These are phyloP conservation scores for Drosophila phalerata DNA, from an alignment of 2,888 invertebrate genomes.

Conservation along the genomic window DNA sequence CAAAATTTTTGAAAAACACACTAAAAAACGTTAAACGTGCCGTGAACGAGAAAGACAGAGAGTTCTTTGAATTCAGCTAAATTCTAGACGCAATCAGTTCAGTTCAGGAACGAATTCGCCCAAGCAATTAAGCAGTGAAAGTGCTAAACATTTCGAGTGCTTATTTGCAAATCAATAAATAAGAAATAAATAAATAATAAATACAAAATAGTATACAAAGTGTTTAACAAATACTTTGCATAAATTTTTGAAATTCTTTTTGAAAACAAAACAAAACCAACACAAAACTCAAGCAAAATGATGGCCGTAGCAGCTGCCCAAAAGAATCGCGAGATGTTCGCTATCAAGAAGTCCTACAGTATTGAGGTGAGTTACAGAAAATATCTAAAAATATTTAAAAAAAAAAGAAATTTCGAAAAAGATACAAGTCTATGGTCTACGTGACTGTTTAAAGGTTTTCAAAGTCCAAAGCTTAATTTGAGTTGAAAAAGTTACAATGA, in stretches of 20 bases:
- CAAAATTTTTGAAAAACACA: constrained; percentile 1
- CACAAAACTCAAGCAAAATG: constrained; percentile 85
- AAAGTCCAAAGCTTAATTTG: constrained; percentile 17
- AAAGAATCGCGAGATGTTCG: constrained; percentile 98
- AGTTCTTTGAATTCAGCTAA: constrained; percentile 70
- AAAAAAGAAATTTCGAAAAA: not conserved
- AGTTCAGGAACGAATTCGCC: constrained; percentile 60
- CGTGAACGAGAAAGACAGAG: constrained; percentile 42
- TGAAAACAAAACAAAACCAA: constrained; percentile 63
- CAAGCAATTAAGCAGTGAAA: constrained; percentile 83
- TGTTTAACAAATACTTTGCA: constrained; percentile 68
- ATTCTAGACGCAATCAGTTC: constrained; percentile 80
- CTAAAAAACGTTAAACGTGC: constrained; percentile 42
- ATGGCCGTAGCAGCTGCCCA: constrained; percentile 97
- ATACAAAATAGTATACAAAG: constrained; percentile 76
- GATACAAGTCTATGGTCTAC: constrained; percentile 59
- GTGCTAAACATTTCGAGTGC: constrained; percentile 82
- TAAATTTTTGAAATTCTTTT: constrained; percentile 75
- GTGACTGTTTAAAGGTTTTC: constrained; percentile 68
- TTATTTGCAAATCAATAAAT: constrained; percentile 66
- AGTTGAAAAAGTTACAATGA: constrained; percentile 15
- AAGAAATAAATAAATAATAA: constrained; percentile 12
- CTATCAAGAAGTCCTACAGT: constrained; percentile 98
- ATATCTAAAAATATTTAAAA: not conserved
- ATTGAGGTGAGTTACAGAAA: constrained; percentile 92